Conservation (phyloP, 1,140 invertebrate genomes). For the Saccostrea glomerata region DNA sequence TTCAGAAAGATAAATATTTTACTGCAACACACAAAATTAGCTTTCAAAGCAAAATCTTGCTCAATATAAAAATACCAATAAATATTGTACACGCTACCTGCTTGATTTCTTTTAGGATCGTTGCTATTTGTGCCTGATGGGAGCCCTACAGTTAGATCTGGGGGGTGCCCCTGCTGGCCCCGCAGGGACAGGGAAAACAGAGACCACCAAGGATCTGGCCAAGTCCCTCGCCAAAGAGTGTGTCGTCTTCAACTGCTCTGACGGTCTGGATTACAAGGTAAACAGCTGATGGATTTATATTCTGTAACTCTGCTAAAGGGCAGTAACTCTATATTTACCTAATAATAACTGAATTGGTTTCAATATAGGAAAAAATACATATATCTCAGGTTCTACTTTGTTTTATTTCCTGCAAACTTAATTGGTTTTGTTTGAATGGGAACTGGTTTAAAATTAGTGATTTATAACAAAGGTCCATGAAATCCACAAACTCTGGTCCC, state of each 20-base stretch:
- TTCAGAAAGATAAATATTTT: too few relatives aligned
- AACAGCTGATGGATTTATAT: conserved; percentile 79
- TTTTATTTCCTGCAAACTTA: too few relatives aligned
- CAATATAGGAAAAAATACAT: too few relatives aligned
- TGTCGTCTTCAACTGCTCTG: conserved; percentile 94
- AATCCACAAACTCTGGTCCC: too few relatives aligned
- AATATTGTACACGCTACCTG: neutral
- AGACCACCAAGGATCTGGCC: conserved; percentile 88
- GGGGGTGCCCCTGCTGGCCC: conserved; percentile 82
- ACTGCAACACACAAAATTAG: too few relatives aligned
- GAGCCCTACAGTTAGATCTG: conserved; percentile 90
- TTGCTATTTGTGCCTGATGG: conserved; percentile 88
- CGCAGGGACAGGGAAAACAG: conserved; percentile 80
- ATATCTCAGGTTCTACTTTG: too few relatives aligned
- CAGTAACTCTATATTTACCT: too few relatives aligned
- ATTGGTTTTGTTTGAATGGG: too few relatives aligned
- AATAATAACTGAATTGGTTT: too few relatives aligned
- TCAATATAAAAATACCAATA: neutral
- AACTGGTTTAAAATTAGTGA: too few relatives aligned
- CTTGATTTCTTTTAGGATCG: conserved; percentile 69
- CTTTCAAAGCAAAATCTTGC: neutral
- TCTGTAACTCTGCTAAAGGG: too few relatives aligned
- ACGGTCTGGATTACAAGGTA: conserved; percentile 91
- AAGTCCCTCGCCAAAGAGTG: conserved; percentile 92
- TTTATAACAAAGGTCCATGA: too few relatives aligned